Evolutionary conservation across 1,140 invertebrate species (phyloP).

Genomic region (Chelonus insularis): DNA sequence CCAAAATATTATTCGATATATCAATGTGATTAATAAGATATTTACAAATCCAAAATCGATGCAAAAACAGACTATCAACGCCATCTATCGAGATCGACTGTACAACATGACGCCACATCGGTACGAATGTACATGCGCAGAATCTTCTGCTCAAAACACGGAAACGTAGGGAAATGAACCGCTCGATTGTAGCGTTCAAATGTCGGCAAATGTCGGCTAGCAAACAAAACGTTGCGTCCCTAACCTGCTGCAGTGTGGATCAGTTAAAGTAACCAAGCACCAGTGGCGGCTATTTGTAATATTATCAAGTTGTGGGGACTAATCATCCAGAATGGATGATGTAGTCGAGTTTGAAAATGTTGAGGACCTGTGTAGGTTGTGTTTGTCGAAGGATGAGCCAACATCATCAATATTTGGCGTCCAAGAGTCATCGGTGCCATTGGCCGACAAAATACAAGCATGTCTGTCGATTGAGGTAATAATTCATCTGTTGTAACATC

Average conservation of each 20-base stretch:
- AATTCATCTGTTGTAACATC: background rate
- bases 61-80: no score
- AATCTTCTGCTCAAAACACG: background rate
- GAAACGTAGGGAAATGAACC: constrained; percentile 28
- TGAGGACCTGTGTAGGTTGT: constrained; percentile 65
- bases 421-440: constrained; percentile 54
- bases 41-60: no score
- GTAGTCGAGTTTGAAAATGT: constrained; percentile 45
- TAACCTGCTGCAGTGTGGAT: constrained; percentile 34
- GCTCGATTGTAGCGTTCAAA: constrained; percentile 26
- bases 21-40: no score
- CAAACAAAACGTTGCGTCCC: constrained; percentile 46
- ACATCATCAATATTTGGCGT: constrained; percentile 52
- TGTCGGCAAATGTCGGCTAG: constrained; percentile 37
- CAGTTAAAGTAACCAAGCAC: background rate
- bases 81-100: no score
- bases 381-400: constrained; percentile 63
- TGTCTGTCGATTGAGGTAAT: constrained; percentile 62
- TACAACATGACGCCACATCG: no score
- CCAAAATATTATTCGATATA: no score
- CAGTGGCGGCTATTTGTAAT: background rate
- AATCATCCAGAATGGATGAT: constrained; percentile 44
- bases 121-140: no score
- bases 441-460: constrained; percentile 65
- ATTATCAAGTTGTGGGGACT: background rate